Conservation (phyloP, 1,140 invertebrate genomes). For the Eupristina koningsbergeri region DNA sequence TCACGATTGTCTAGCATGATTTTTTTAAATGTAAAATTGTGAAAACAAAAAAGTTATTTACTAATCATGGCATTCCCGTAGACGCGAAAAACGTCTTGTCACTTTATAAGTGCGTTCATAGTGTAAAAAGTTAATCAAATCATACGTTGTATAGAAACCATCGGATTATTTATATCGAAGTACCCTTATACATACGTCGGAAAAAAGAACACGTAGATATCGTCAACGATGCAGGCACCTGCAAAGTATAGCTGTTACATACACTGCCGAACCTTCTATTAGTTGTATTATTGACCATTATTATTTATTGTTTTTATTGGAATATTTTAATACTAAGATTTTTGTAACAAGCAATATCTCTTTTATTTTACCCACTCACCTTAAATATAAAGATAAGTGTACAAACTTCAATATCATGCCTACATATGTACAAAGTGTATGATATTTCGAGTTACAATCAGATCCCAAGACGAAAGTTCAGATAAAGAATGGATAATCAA, state of each 20-base stretch:
- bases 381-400: neutral
- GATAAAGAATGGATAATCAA: neutral
- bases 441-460: neutral
- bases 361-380: slow-evolving; percentile 40
- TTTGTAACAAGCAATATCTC: slow-evolving; percentile 69
- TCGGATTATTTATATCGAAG: slow-evolving; percentile 53
- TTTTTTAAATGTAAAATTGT: slow-evolving; percentile 45
- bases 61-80: slow-evolving; percentile 52
- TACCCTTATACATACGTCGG: slow-evolving; percentile 56
- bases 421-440: neutral
- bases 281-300: slow-evolving; percentile 70
- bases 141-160: slow-evolving; percentile 53
- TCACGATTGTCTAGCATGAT: neutral
- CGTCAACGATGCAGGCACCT: slow-evolving; percentile 68
- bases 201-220: slow-evolving; percentile 62
- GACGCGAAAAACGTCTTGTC: slow-evolving; percentile 46
- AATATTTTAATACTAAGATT: slow-evolving; percentile 75
- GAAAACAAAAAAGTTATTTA: slow-evolving; percentile 39
- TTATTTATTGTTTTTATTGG: slow-evolving; percentile 75
- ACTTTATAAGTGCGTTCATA: slow-evolving; percentile 49
- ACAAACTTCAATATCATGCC: neutral
- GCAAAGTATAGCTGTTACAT: slow-evolving; percentile 69
- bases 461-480: neutral
- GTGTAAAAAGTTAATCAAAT: slow-evolving; percentile 54
- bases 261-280: slow-evolving; percentile 72